Evolutionary conservation across 2,113 vertebrate genomes (phyloP).

Genomic region (Struthio camelus): DNA sequence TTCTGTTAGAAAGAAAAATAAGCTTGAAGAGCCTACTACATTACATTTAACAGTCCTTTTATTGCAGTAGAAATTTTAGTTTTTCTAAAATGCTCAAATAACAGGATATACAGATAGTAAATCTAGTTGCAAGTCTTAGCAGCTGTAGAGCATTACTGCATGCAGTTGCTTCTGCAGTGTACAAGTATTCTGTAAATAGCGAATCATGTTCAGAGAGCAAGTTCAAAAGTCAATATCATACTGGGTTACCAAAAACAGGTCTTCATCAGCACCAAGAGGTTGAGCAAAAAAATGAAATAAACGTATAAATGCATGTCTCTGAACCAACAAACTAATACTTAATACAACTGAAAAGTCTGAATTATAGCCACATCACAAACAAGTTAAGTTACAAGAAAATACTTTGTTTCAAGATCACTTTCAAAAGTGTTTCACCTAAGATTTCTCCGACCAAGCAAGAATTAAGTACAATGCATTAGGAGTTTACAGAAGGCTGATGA

Average conservation of each 20-base stretch:
- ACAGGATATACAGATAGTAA: conserved; percentile 59
- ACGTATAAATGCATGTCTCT: conserved; percentile 34
- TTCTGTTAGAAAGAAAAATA: conserved; percentile 27
- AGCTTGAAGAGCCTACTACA: conserved; percentile 37
- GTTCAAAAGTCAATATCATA: conserved; percentile 34
- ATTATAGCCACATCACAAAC: conserved; percentile 44
- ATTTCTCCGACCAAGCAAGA: conserved; percentile 49
- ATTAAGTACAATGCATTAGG: conserved; percentile 34
- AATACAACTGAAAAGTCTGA: conserved; percentile 48
- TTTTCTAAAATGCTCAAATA: conserved; percentile 70
- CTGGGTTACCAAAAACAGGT: conserved; percentile 9
- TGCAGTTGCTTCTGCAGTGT: conserved; percentile 65
- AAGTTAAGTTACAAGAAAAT: conserved; percentile 43
- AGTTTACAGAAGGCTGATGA: conserved; percentile 29
- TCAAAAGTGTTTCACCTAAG: background rate
- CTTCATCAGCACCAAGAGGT: conserved; percentile 39
- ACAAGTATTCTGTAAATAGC: conserved; percentile 63
- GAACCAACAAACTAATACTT: conserved; percentile 35
- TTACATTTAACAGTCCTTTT: conserved; percentile 65
- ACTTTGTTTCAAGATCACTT: conserved; percentile 21
- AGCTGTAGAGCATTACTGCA: conserved; percentile 57
- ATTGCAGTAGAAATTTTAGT: conserved; percentile 75
- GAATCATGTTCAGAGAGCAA: conserved; percentile 36
- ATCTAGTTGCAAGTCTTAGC: conserved; percentile 44
- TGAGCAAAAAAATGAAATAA: conserved; percentile 39